Evolutionary conservation across 2,888 invertebrate species (phyloP).

Genomic region (Leucophenga maculata): DNA sequence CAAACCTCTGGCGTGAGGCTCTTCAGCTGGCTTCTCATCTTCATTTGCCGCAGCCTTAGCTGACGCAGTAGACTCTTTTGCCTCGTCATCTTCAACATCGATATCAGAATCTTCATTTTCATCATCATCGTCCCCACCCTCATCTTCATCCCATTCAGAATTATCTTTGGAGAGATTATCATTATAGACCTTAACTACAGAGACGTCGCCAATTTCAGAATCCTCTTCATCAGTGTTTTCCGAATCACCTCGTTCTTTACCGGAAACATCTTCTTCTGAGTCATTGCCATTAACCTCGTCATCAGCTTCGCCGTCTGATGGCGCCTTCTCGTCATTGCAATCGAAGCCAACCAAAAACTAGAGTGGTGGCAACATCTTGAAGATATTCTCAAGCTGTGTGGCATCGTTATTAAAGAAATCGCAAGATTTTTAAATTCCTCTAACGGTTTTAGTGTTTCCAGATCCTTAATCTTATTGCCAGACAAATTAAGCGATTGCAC

Average conservation of each 20-base stretch:
- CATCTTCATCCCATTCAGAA: conserved; percentile 78
- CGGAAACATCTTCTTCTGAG: conserved; percentile 79
- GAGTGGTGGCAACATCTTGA: conserved; percentile 89
- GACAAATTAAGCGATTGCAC: conserved; percentile 93
- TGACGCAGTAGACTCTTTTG: conserved; percentile 59
- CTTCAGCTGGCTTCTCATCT: conserved; percentile 64
- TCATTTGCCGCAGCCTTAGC: conserved; percentile 54
- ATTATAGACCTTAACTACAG: conserved; percentile 72
- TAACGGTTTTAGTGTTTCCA: conserved; percentile 91
- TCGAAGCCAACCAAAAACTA: conserved; percentile 87
- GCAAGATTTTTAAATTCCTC: conserved; percentile 88
- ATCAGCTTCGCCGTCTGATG: conserved; percentile 80
- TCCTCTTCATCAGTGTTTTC: conserved; percentile 77
- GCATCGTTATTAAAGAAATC: conserved; percentile 98
- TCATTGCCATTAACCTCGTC: conserved; percentile 87
- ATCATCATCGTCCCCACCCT: conserved; percentile 75
- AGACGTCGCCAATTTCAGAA: conserved; percentile 74
- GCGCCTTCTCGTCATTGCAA: conserved; percentile 69
- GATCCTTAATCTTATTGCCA: conserved; percentile 96
- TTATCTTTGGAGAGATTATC: conserved; percentile 77
- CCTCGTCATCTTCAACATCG: conserved; percentile 72
- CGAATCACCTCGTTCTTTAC: conserved; percentile 70
- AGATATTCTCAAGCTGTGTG: conserved; percentile 88
- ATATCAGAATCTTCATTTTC: conserved; percentile 75
- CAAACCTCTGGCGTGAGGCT: conserved; percentile 75